Conservation (phyloP, 2,797 vertebrate species). For the Hydrophis major region DNA sequence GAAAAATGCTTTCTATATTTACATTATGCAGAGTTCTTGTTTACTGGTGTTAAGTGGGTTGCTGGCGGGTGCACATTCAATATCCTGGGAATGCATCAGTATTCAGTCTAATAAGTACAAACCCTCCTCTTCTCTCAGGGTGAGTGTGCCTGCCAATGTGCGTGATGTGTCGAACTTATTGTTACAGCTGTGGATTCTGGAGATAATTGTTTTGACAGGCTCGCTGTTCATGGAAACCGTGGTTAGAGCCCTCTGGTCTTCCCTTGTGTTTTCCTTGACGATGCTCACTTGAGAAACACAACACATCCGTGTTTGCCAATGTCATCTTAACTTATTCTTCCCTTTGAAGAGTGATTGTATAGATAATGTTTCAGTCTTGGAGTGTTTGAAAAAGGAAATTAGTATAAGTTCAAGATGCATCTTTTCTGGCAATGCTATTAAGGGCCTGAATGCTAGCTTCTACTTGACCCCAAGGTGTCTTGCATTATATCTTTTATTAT, state of each 20-base stretch:
- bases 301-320: not conserved
- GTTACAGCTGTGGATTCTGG: not conserved
- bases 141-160: not conserved
- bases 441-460: not conserved
- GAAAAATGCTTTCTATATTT: not conserved
- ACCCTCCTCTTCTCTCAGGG: not conserved
- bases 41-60: not conserved
- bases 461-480: not conserved
- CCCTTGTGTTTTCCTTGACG: not conserved
- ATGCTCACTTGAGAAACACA: not conserved
- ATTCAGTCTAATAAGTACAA: not conserved
- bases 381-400: not conserved
- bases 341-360: not conserved
- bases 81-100: not conserved
- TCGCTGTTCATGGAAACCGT: not conserved
- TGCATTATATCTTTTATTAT: conserved; percentile 7
- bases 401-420: not conserved
- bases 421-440: not conserved
- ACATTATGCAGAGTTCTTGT: not conserved
- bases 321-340: not conserved
- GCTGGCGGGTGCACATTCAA: not conserved
- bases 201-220: not conserved
- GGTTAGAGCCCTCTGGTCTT: not conserved
- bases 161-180: not conserved
- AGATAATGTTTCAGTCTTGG: not conserved